Evolutionary conservation across 2,797 vertebrate species (phyloP), one percentile per base, ranked within the genome.

Genomic region (Phrynocephalus vlangalii): DNA sequence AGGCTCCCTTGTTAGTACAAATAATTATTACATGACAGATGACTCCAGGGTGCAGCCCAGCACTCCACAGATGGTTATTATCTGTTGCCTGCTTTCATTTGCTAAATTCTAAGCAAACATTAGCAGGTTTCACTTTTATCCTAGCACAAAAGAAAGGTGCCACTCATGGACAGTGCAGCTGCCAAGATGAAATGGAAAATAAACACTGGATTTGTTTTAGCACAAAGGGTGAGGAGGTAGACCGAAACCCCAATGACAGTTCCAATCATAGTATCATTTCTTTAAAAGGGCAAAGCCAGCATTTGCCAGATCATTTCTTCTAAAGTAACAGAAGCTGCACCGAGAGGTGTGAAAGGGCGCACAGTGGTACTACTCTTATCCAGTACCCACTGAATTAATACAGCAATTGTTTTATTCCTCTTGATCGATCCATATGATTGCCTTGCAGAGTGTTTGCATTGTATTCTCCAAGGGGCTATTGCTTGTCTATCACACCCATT

Each of bases 41-140:
- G 15, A 38, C 63, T 79, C 79, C 6, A n/a, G 86, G 79, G n/a
- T 33, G 24, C 86, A 44, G 11, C 30, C 20, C 56, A 80, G 22
- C 0, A 28, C 9, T 1, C 0, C 3, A 22, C 10, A 66, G 8
- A 8, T 73, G 67, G 81, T 66, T 0, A 0, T 48, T 67, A 63
- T 79, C 66, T 72, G 18, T 82, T 33, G 83, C n/a, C 71, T 26
- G 73, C n/a, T n/a, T 85, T 94, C 87, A 22, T 85, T 89, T 38
- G 92, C 82, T 86, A 89, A 76, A 73, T n/a, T 56, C 88, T 83
- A 87, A 79, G 78, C 81, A 26, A 77, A 79, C 77, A 70, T 63
- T 60, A 56, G 16, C 76, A 15, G 70, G 68, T 56, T 79, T 50
- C 8, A 85, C 52, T 84, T 20, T 88, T 66, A 73, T 30, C 67